phyloP scores from a whole-genome alignment of 2,113 vertebrate species.

The Zosterops japonicus region DNA sequence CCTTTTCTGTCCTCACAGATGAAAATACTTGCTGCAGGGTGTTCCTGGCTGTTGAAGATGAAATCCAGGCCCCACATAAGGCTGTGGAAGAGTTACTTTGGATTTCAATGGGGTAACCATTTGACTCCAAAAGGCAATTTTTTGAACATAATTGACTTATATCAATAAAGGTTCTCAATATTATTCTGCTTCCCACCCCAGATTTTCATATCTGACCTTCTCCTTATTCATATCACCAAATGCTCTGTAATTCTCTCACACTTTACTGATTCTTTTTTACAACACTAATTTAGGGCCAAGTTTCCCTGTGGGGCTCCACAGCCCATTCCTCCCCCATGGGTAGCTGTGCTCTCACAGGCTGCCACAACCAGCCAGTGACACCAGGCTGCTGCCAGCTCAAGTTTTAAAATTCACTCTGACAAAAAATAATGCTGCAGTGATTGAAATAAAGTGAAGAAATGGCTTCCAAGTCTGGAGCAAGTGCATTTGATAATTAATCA shows the following conservation, averaged over 20 bases:
- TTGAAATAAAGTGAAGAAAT: neutral
- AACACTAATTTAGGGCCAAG: neutral
- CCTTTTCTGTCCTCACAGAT: neutral
- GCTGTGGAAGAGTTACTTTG: neutral
- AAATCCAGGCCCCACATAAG: neutral
- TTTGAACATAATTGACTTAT: neutral
- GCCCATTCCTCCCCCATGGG: neutral
- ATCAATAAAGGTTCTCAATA: neutral
- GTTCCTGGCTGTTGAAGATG: neutral
- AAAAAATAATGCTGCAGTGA: rapidly evolving
- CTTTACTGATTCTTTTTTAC: neutral
- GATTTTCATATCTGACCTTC: neutral
- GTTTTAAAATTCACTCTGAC: neutral
- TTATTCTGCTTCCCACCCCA: neutral
- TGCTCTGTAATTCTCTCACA: neutral
- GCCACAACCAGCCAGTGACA: neutral
- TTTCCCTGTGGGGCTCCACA: neutral
- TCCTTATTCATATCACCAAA: neutral
- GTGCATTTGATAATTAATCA: neutral
- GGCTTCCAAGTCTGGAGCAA: no score
- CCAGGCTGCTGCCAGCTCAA: neutral
- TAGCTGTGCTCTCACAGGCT: rapidly evolving
- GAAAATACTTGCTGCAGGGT: conserved; percentile 12
- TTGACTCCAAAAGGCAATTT: neutral
- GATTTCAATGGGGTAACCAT: neutral